Evolutionary conservation across 2,113 vertebrate species (phyloP).

Genomic region (Perccottus glenii): DNA sequence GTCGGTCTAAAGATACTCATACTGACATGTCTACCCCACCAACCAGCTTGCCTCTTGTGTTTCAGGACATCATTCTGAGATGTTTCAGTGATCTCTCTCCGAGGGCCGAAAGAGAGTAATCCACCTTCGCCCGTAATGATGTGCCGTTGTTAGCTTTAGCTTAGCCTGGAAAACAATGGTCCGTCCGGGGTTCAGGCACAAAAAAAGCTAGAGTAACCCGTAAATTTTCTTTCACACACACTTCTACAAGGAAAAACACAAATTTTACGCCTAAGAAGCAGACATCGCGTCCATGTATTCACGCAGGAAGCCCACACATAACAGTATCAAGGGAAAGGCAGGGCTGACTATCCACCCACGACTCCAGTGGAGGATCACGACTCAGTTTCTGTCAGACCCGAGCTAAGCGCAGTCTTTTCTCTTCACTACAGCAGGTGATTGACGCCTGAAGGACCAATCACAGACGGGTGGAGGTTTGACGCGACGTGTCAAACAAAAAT

Average conservation of each 20-base stretch:
- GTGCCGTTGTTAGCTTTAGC: constrained; percentile 40
- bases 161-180: constrained; percentile 49
- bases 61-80: constrained; percentile 21
- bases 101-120: constrained; percentile 47
- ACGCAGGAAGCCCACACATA: constrained; percentile 16
- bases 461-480: background rate
- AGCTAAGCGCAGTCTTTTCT: constrained; percentile 58
- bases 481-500: background rate
- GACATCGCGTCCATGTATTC: constrained; percentile 12
- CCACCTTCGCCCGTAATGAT: constrained; percentile 58
- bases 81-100: constrained; percentile 22
- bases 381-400: constrained; percentile 64
- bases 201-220: constrained; percentile 9
- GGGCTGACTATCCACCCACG: constrained; percentile 66
- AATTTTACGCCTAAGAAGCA: constrained; percentile 12
- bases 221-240: constrained; percentile 1
- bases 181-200: background rate
- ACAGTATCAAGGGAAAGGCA: constrained; percentile 36
- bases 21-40: constrained; percentile 12
- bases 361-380: constrained; percentile 67
- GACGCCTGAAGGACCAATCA: constrained; percentile 62
- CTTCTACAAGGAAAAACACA: background rate
- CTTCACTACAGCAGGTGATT: constrained; percentile 38
- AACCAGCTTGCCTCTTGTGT: constrained; percentile 17
- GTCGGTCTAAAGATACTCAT: constrained; percentile 1